Percentiles rank a stretch among this genome's conserved stretches.
Evolutionary conservation across 2,888 invertebrate species (phyloP).

Genomic region (Noctua fimbriata): DNA sequence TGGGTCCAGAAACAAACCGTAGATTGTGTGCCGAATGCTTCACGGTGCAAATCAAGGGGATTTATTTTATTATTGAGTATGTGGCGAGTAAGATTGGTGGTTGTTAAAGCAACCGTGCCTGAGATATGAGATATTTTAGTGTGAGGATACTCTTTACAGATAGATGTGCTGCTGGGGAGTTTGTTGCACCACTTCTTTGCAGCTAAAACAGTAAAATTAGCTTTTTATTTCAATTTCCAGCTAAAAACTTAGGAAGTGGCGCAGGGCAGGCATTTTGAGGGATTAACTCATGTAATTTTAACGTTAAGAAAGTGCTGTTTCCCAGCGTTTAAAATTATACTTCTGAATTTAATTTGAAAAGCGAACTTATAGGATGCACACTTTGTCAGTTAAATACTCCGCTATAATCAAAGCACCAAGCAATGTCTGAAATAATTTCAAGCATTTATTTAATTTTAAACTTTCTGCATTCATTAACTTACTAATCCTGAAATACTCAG

Average conservation of each 20-base stretch:
- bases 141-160: background rate
- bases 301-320: background rate
- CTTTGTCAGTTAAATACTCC: background rate
- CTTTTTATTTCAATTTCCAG: background rate
- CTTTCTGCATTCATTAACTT: background rate
- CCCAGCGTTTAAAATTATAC: background rate
- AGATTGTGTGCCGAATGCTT: slow-evolving; percentile 26
- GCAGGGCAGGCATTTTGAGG: background rate
- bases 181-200: background rate
- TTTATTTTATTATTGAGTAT: slow-evolving; percentile 32
- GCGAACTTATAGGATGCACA: background rate
- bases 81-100: slow-evolving; percentile 3
- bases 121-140: background rate
- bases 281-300: background rate
- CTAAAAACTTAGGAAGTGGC: background rate
- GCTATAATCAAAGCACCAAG: background rate
- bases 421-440: background rate
- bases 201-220: background rate
- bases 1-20: slow-evolving; percentile 36
- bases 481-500: background rate
- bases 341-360: background rate
- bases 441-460: background rate
- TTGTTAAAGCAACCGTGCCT: background rate
- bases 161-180: background rate
- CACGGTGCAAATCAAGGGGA: slow-evolving; percentile 15